A percentile compares a stretch with the other conserved stretches of the same genome.
Conservation (phyloP, 2,113 vertebrate species). For the Variabilichromis moorii region DNA sequence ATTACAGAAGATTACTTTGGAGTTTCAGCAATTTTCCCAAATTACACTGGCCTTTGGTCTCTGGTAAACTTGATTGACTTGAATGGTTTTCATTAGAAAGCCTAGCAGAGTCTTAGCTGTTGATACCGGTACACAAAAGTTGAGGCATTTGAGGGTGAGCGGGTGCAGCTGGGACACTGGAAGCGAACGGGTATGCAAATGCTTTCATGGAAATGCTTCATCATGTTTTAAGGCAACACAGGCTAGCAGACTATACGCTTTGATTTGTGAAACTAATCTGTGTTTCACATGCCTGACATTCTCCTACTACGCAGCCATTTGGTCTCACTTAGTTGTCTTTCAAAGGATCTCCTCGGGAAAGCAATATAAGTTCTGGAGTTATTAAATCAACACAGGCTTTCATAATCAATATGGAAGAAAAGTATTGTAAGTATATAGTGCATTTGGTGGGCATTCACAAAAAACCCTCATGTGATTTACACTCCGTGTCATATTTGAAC, state of each 20-base stretch:
- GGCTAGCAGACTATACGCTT: not conserved
- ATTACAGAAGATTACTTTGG: slow-evolving; percentile 74
- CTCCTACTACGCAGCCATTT: not conserved
- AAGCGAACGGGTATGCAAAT: slow-evolving; percentile 37
- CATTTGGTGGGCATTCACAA: slow-evolving; percentile 8
- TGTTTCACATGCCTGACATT: not conserved
- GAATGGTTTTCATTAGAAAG: slow-evolving; percentile 74
- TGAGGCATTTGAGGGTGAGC: slow-evolving; percentile 41
- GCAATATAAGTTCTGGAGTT: not conserved
- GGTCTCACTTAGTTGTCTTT: not conserved
- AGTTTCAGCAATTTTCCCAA: slow-evolving; percentile 72
- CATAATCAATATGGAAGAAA: not conserved
- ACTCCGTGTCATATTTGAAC: slow-evolving; percentile 40
- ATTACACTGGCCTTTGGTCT: slow-evolving; percentile 74
- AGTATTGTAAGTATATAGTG: not conserved
- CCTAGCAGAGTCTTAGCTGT: slow-evolving; percentile 33
- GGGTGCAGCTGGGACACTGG: slow-evolving; percentile 50
- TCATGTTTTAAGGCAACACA: slow-evolving; percentile 4
- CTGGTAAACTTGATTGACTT: slow-evolving; percentile 71
- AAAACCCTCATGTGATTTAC: slow-evolving; percentile 28
- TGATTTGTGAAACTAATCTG: slow-evolving; percentile 8
- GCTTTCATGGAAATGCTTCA: slow-evolving; percentile 19
- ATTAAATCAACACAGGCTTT: slow-evolving; percentile 26
- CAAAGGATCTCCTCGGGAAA: not conserved
- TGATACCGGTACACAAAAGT: slow-evolving; percentile 57